phyloP scores from a whole-genome alignment of 2,888 invertebrate genomes.

The Drosophila macrothrix region DNA sequence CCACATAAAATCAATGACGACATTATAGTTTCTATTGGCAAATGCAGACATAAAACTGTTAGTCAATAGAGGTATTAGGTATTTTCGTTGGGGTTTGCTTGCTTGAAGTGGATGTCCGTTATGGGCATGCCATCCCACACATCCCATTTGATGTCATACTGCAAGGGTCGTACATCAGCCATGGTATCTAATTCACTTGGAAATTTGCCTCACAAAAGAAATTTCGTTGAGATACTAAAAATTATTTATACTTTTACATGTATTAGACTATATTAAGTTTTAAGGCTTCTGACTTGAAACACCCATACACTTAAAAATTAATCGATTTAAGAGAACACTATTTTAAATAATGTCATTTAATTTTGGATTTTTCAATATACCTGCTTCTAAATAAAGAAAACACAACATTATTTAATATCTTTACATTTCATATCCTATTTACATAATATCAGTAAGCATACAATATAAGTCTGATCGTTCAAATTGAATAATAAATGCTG shows the following conservation, averaged over 20 bases:
- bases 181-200: constrained; percentile 22
- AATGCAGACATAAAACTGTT: neutral
- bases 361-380: neutral
- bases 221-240: constrained; percentile 14
- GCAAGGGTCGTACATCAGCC: constrained; percentile 53
- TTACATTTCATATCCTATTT: neutral
- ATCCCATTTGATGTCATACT: constrained; percentile 64
- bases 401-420: neutral
- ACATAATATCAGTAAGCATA: neutral
- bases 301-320: neutral
- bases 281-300: neutral
- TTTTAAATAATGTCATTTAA: neutral
- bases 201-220: neutral
- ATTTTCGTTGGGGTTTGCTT: constrained; percentile 13
- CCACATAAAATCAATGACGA: constrained; percentile 69
- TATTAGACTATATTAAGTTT: neutral
- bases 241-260: neutral
- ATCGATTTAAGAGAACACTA: neutral
- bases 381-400: neutral
- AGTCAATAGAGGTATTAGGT: neutral
- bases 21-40: constrained; percentile 47
- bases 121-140: constrained; percentile 50
- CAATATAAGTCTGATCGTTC: neutral
- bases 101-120: constrained; percentile 66
- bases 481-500: neutral